Conservation (phyloP, 2,113 vertebrate genomes). For the Eupsittula cactorum region DNA sequence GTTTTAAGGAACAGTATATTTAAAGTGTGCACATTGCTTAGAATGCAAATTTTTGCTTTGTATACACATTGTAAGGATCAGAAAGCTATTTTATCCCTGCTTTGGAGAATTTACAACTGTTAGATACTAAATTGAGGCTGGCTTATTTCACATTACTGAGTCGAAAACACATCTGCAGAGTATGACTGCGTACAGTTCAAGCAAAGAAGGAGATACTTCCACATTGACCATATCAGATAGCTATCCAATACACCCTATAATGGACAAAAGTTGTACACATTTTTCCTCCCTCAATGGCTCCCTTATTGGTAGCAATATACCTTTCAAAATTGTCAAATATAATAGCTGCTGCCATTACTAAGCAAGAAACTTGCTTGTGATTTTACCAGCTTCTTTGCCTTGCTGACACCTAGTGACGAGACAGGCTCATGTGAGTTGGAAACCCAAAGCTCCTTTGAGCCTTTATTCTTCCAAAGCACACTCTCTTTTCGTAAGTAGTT, state of each 20-base stretch:
- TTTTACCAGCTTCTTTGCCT: neutral
- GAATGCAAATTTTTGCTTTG: neutral
- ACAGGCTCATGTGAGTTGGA: neutral
- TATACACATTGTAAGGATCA: neutral
- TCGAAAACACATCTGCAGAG: neutral
- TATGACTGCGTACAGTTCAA: neutral
- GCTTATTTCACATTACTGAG: neutral
- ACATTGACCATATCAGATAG: neutral
- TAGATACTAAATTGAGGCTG: neutral
- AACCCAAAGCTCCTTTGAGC: neutral
- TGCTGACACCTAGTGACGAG: conserved; percentile 49
- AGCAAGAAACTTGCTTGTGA: neutral
- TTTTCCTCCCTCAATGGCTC: neutral
- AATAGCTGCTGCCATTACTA: neutral
- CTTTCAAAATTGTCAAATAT: neutral
- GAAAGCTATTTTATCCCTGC: neutral
- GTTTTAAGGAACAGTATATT: neutral
- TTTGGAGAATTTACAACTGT: neutral
- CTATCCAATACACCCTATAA: neutral
- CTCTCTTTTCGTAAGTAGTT: neutral
- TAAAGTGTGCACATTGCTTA: neutral
- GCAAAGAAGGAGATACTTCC: neutral
- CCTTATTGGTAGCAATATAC: neutral
- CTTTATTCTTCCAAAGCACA: neutral
- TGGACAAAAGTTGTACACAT: neutral